phyloP scores from a whole-genome alignment of 1,140 invertebrate genomes.

The Idris sp. region DNA sequence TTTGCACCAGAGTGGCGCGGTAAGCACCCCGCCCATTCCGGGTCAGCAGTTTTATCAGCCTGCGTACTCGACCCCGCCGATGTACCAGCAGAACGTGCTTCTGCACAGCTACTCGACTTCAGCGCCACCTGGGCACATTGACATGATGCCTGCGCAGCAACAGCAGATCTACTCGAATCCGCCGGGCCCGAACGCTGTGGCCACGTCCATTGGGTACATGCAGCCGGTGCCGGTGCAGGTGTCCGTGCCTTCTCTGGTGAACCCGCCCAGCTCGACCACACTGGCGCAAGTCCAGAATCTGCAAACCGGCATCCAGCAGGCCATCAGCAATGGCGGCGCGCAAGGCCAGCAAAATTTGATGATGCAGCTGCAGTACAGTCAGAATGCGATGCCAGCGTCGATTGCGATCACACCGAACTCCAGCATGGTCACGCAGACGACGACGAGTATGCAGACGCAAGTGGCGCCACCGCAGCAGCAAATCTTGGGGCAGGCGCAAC shows the following conservation, averaged over 20 bases:
- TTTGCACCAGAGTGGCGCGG: slow-evolving; percentile 64
- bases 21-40: slow-evolving; percentile 66
- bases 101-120: slow-evolving; percentile 76
- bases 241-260: slow-evolving; percentile 68
- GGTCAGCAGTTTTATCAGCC: slow-evolving; percentile 72
- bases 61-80: slow-evolving; percentile 59
- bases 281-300: slow-evolving; percentile 65
- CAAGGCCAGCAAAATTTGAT: slow-evolving; percentile 70
- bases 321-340: slow-evolving; percentile 62
- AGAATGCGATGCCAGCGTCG: slow-evolving; percentile 63
- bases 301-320: slow-evolving; percentile 65
- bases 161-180: slow-evolving; percentile 71
- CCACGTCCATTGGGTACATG: slow-evolving; percentile 69
- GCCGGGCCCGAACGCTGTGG: slow-evolving; percentile 53
- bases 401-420: slow-evolving; percentile 66
- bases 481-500: slow-evolving; percentile 66
- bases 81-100: slow-evolving; percentile 73
- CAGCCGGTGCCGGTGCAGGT: slow-evolving; percentile 71
- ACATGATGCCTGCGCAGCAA: slow-evolving; percentile 69
- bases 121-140: slow-evolving; percentile 68
- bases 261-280: slow-evolving; percentile 65
- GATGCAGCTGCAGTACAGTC: slow-evolving; percentile 72
- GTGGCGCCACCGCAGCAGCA: no score
- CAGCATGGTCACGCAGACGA: slow-evolving; percentile 55
- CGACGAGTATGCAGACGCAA: slow-evolving; percentile 63